Percentiles rank a stretch among this genome's conserved stretches.
Evolutionary conservation across 2,888 invertebrate species (phyloP).

Genomic region (Eristalis tenax): DNA sequence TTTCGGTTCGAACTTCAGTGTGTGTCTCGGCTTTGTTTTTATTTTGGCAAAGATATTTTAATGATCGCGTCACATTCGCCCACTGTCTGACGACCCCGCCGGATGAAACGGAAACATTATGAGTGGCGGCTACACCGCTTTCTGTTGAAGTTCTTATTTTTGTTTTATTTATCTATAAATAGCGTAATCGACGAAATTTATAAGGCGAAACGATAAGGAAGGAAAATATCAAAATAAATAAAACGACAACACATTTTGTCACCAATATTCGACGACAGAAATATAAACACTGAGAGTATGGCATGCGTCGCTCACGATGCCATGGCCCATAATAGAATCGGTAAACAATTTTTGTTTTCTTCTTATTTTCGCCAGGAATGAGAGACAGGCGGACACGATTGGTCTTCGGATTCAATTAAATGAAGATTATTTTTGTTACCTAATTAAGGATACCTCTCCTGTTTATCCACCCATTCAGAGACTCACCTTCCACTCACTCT

Average conservation of each 20-base stretch:
- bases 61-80: not conserved
- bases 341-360: not conserved
- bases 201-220: conserved; percentile 11
- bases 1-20: no score
- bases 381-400: no score
- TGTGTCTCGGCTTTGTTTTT: no score
- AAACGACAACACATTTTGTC: not conserved
- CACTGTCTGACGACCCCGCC: not conserved
- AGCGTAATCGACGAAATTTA: conserved; percentile 16
- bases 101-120: not conserved
- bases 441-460: no score
- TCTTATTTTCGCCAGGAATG: not conserved
- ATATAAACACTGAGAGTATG: not conserved
- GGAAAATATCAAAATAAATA: not conserved
- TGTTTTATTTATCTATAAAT: conserved; percentile 23
- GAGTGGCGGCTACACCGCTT: not conserved
- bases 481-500: no score
- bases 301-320: not conserved
- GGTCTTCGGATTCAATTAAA: no score
- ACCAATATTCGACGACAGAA: conserved; percentile 2
- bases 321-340: not conserved
- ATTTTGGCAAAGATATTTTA: not conserved
- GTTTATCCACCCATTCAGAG: no score
- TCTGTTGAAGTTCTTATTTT: not conserved
- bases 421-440: no score